A percentile compares a stretch with the other conserved stretches of the same genome.
Conservation (phyloP, 2,888 invertebrate genomes). For the Xylota sylvarum region DNA sequence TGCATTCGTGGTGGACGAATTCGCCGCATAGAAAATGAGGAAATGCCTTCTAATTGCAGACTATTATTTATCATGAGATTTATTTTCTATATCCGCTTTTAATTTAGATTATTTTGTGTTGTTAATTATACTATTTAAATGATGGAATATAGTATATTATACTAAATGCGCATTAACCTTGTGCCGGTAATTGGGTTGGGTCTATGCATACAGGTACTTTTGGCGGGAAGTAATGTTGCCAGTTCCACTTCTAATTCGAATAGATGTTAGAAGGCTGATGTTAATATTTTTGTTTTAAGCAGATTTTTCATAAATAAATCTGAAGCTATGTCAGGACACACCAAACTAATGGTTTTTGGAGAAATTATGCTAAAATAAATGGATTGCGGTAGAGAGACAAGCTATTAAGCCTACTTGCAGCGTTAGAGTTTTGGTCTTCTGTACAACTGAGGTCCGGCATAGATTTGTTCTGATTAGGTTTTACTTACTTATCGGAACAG, state of each 20-base stretch:
- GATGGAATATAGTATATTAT: not conserved
- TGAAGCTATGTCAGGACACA: too few relatives aligned
- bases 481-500: too few relatives aligned
- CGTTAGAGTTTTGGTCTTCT: too few relatives aligned
- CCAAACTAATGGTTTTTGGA: too few relatives aligned
- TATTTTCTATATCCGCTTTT: not conserved
- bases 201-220: not conserved
- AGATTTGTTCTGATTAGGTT: too few relatives aligned
- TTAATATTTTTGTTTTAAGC: too few relatives aligned
- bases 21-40: constrained; percentile 20
- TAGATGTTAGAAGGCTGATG: too few relatives aligned
- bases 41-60: not conserved
- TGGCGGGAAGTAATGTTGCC: constrained; percentile 37
- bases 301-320: too few relatives aligned
- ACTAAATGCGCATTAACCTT: not conserved
- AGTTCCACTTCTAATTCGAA: not conserved
- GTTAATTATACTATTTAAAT: not conserved
- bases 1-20: not conserved
- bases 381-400: too few relatives aligned
- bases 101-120: not conserved
- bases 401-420: too few relatives aligned
- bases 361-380: too few relatives aligned
- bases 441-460: too few relatives aligned
- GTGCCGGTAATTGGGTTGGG: not conserved
- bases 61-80: not conserved